Evolutionary conservation across 53 echinoderm and acorn worm species (phyloP).

Genomic region (Patiria pectinifera): DNA sequence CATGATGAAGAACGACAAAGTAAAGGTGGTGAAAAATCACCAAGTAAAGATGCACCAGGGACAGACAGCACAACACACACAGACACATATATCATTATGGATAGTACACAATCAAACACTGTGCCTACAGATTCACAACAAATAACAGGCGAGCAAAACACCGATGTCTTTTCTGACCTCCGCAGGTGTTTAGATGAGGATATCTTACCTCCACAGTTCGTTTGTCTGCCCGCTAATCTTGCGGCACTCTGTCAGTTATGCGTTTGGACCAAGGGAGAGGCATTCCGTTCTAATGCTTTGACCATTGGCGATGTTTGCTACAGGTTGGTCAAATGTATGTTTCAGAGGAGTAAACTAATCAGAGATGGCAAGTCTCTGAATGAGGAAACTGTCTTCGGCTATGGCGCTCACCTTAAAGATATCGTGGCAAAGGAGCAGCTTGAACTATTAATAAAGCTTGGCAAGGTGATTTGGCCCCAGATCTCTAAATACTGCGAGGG

Average conservation of each 20-base stretch:
- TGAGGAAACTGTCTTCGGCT: background rate
- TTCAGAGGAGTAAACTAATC: background rate
- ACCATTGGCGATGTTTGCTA: background rate
- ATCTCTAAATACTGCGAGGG: background rate
- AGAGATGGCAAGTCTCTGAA: background rate
- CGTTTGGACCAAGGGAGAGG: no score
- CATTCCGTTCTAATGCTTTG: background rate
- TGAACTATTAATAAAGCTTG: background rate
- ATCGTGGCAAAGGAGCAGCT: background rate
- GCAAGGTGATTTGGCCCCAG: background rate
- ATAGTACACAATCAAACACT: no score
- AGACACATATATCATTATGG: no score
- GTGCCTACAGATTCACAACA: no score
- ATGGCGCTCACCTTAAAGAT: background rate
- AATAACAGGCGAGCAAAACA: no score
- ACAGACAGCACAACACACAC: no score
- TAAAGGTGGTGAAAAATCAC: no score
- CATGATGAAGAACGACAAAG: no score
- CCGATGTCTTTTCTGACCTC: no score
- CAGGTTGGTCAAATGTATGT: background rate
- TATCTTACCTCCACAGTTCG: background rate
- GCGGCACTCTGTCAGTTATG: background rate
- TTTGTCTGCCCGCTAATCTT: background rate
- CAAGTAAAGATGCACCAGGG: no score
- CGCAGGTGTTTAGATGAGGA: no score